Evolutionary conservation across 2,113 vertebrate genomes (phyloP).

Genomic region (Dryoscopus gambensis): DNA sequence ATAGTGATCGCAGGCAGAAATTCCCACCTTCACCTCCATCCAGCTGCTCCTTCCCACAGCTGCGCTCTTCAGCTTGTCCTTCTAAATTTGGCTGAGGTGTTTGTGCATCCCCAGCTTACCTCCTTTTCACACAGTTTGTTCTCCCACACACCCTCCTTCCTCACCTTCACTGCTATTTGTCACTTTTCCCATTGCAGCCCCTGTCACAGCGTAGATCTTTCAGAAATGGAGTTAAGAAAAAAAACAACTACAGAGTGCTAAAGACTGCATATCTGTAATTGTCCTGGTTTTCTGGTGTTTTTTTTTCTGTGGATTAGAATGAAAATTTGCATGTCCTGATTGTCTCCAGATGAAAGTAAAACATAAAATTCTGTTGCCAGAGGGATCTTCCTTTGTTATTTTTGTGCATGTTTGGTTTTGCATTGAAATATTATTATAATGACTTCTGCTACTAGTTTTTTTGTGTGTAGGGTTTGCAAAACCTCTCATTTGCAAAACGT

Average conservation of each 20-base stretch:
- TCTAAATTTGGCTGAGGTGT: neutral
- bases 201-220: neutral
- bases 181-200: neutral
- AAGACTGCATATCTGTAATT: neutral
- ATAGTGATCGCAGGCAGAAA: neutral
- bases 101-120: fast-evolving
- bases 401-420: neutral
- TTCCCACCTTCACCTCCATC: neutral
- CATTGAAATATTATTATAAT: neutral
- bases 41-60: neutral
- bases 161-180: neutral
- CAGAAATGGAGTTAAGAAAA: neutral
- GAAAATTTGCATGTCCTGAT: neutral
- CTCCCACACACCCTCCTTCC: neutral
- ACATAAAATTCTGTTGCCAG: neutral
- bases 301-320: neutral
- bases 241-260: neutral
- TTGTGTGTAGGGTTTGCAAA: neutral
- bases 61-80: neutral
- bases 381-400: neutral
- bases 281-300: neutral
- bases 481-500: neutral
- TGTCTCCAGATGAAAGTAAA: neutral
- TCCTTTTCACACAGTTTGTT: neutral
- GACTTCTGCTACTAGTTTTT: neutral